A percentile compares a stretch with the other conserved stretches of the same genome.
phyloP scores from a whole-genome alignment of 2,113 vertebrate genomes.

The Sylvilagus bachmani region DNA sequence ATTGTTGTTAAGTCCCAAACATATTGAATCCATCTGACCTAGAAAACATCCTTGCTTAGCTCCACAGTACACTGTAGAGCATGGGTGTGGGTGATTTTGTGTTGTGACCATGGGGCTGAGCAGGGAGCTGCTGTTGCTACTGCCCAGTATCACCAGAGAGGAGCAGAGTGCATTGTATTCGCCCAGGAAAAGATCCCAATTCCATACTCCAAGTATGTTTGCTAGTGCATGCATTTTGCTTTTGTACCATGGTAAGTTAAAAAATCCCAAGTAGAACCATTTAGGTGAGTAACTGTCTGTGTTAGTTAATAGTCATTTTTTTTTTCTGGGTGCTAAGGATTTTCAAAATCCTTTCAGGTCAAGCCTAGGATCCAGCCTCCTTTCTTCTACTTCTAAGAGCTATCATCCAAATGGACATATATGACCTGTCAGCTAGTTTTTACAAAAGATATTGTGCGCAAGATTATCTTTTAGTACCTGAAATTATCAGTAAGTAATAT shows the following conservation, averaged over 20 bases:
- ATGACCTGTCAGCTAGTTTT: background rate
- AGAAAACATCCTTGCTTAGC: accelerated
- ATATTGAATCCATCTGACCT: too few species aligned
- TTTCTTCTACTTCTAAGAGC: background rate
- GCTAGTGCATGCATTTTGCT: background rate
- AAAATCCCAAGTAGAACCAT: background rate
- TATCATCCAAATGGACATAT: background rate
- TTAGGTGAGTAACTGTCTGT: background rate
- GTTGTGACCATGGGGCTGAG: accelerated
- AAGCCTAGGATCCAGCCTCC: background rate
- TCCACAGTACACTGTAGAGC: too few species aligned
- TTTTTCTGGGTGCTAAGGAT: background rate
- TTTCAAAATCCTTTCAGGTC: background rate
- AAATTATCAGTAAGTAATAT: background rate
- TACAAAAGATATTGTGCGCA: background rate
- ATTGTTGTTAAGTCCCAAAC: too few species aligned
- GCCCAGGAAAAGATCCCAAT: too few species aligned
- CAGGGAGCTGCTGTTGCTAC: background rate
- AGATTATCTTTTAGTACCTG: too few species aligned
- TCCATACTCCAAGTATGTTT: background rate
- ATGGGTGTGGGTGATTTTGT: background rate
- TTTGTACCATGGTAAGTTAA: background rate
- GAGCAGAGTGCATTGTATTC: too few species aligned
- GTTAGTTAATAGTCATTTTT: background rate
- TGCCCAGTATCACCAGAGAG: too few species aligned